phyloP scores from a whole-genome alignment of 2,888 invertebrate species.

The Gisinianus flammeolus region DNA sequence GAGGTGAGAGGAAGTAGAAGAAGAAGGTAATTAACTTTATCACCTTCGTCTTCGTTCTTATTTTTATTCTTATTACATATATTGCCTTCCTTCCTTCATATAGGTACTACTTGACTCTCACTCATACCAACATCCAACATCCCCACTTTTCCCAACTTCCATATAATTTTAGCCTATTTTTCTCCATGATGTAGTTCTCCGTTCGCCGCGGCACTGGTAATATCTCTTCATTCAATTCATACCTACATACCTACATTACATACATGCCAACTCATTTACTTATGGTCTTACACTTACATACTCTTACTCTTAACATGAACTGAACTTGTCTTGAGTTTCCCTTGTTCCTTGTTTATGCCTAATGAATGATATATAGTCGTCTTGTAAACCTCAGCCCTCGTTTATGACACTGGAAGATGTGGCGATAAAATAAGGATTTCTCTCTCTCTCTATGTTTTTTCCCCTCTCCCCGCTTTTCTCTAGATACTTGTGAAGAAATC shows the following conservation, averaged over 20 bases:
- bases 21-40: conserved; percentile 54
- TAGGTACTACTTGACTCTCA: neutral
- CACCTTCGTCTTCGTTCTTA: conserved; percentile 42
- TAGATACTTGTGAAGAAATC: neutral
- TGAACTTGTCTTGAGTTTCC: neutral
- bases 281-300: neutral
- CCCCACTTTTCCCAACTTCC: neutral
- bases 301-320: neutral
- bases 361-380: neutral
- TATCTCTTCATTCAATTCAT: too few relatives aligned
- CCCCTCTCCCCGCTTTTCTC: neutral
- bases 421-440: neutral
- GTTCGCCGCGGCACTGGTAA: neutral
- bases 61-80: conserved; percentile 24
- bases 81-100: neutral
- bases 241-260: neutral
- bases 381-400: neutral
- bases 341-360: neutral
- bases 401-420: neutral
- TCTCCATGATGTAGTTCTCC: neutral
- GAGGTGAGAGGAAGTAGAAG: conserved; percentile 56
- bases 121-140: neutral
- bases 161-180: neutral
- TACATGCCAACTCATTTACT: neutral
- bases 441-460: neutral